Percentiles rank a stretch among this genome's conserved stretches.
phyloP scores from a whole-genome alignment of 2,797 vertebrate species.

The Gallinago stenura region DNA sequence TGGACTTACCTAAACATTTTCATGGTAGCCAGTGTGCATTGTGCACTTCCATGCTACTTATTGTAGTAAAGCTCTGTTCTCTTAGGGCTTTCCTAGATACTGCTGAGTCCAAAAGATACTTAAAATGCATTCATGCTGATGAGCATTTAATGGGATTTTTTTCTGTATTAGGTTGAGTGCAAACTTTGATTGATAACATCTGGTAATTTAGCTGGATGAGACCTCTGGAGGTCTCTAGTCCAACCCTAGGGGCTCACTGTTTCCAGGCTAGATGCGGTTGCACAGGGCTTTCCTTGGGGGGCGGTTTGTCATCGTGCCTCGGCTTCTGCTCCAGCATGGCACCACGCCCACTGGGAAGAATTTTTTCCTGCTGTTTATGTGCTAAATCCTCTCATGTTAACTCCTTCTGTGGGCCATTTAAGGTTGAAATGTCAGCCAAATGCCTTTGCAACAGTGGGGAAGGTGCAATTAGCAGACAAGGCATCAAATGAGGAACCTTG shows the following conservation, averaged over 20 bases:
- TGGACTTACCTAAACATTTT: background rate
- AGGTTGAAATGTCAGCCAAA: background rate
- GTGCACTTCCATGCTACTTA: background rate
- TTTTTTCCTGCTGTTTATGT: background rate
- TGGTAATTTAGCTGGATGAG: background rate
- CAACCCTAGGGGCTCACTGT: accelerated
- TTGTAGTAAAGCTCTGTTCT: background rate
- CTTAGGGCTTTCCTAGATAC: background rate
- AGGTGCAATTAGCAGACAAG: background rate
- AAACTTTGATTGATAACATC: background rate
- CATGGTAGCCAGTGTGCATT: background rate
- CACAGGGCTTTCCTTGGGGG: background rate
- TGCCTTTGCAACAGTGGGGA: background rate
- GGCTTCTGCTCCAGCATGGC: background rate
- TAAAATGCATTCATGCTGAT: background rate
- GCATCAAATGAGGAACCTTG: background rate
- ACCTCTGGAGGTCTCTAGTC: background rate
- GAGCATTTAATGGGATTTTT: background rate
- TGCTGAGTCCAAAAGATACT: background rate
- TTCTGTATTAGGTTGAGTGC: background rate
- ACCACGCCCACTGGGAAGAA: background rate
- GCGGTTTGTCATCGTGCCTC: background rate
- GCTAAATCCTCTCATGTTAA: background rate
- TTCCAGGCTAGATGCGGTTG: background rate
- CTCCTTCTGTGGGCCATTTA: background rate